A percentile compares a stretch with the other conserved stretches of the same genome.
These are phyloP conservation scores for Sebastes nivosus DNA, from an alignment of 2,797 vertebrate genomes.

Conservation along the genomic window DNA sequence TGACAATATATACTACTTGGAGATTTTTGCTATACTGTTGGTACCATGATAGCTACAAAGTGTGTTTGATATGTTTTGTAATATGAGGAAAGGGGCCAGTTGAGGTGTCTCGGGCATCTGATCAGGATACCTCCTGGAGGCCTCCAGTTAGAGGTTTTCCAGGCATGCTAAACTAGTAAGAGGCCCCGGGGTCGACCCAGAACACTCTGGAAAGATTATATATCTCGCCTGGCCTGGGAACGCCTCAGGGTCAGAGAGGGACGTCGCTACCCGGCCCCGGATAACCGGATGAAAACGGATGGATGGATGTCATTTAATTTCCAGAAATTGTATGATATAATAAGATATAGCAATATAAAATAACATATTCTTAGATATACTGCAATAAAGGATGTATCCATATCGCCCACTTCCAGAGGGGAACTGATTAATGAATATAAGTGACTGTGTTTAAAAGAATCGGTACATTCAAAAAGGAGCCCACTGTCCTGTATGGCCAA, in stretches of 20 bases:
- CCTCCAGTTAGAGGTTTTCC: too few relatives aligned
- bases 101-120: too few relatives aligned
- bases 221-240: too few relatives aligned
- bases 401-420: neutral
- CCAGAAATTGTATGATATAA: too few relatives aligned
- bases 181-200: too few relatives aligned
- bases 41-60: neutral
- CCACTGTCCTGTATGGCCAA: neutral
- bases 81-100: neutral
- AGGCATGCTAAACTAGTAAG: too few relatives aligned
- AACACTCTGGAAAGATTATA: too few relatives aligned
- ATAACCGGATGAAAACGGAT: too few relatives aligned
- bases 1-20: neutral
- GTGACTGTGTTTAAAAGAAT: neutral
- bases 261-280: too few relatives aligned
- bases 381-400: neutral
- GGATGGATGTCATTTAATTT: too few relatives aligned
- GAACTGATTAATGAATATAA: neutral
- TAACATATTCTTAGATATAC: neutral
- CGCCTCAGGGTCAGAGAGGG: too few relatives aligned
- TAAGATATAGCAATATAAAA: neutral
- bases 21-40: neutral
- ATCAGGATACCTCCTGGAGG: too few relatives aligned
- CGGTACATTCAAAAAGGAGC: neutral
- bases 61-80: neutral